These are phyloP conservation scores for Conger conger DNA, from an alignment of 2,113 vertebrate genomes.

Conservation along the genomic window DNA sequence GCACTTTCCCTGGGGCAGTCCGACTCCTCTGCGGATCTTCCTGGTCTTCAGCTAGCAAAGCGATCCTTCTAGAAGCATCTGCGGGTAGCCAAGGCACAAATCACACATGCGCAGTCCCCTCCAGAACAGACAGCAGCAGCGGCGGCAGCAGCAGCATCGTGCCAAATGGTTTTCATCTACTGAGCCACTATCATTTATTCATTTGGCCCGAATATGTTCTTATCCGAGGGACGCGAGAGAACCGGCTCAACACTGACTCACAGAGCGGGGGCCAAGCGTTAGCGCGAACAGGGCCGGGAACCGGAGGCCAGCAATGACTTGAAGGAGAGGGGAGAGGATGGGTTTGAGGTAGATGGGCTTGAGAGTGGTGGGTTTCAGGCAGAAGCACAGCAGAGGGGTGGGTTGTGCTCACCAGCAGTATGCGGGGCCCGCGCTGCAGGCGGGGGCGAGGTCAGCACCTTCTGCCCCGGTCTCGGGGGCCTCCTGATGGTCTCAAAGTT, in stretches of 20 bases:
- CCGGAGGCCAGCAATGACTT: too few species aligned
- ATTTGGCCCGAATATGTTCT: not conserved
- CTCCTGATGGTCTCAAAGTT: slow-evolving; percentile 73
- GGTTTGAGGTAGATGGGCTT: not conserved
- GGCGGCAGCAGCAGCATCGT: not conserved
- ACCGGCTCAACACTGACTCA: not conserved
- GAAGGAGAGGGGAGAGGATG: too few species aligned
- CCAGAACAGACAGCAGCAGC: not conserved
- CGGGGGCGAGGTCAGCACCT: slow-evolving; percentile 39
- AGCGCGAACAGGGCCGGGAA: not conserved
- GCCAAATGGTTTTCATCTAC: not conserved
- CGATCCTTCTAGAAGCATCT: slow-evolving; percentile 59
- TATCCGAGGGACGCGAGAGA: not conserved
- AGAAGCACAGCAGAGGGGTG: not conserved
- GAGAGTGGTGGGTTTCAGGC: not conserved
- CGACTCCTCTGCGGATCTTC: slow-evolving; percentile 59
- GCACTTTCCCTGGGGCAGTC: slow-evolving; percentile 78
- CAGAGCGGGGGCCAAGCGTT: not conserved
- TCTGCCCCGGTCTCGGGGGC: slow-evolving; percentile 47
- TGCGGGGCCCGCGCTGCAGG: slow-evolving; percentile 52
- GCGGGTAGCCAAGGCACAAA: slow-evolving; percentile 39
- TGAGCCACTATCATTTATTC: not conserved
- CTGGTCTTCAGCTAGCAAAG: slow-evolving; percentile 52
- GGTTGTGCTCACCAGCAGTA: slow-evolving; percentile 68
- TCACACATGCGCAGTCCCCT: not conserved